These are phyloP conservation scores for Epiblema foenella DNA, from an alignment of 2,888 invertebrate genomes.

Conservation along the genomic window DNA sequence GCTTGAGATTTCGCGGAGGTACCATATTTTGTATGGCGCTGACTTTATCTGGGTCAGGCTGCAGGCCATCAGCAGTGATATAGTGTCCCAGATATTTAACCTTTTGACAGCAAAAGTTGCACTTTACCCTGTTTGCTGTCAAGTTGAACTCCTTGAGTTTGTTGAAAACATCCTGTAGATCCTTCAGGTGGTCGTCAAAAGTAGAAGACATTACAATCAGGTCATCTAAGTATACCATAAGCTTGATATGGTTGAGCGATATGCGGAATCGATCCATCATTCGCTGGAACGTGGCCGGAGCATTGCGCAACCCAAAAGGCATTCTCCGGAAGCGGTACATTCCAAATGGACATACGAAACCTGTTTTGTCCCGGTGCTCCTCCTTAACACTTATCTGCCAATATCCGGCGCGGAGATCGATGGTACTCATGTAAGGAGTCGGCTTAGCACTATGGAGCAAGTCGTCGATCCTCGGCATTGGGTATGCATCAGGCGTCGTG, in stretches of 20 bases:
- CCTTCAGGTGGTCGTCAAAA: slow-evolving; percentile 3
- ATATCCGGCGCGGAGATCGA: slow-evolving; percentile 2
- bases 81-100: slow-evolving; percentile 20
- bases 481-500: slow-evolving; percentile 9
- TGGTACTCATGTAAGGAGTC: background rate
- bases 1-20: slow-evolving; percentile 1
- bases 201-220: no score
- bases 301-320: no score
- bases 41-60: slow-evolving; percentile 4
- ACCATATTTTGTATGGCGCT: background rate
- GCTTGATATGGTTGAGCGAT: no score
- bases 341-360: no score
- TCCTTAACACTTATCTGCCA: slow-evolving; percentile 1
- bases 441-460: background rate
- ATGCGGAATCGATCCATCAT: no score
- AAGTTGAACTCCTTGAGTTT: background rate
- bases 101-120: slow-evolving; percentile 5
- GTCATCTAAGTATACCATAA: no score
- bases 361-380: no score
- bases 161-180: background rate
- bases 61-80: slow-evolving; percentile 12
- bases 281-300: no score
- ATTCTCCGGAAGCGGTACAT: no score
- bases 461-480: background rate
- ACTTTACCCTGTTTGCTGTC: slow-evolving; percentile 4